These are phyloP conservation scores for Hypomecis punctinalis DNA, from an alignment of 2,888 invertebrate species.

Conservation along the genomic window DNA sequence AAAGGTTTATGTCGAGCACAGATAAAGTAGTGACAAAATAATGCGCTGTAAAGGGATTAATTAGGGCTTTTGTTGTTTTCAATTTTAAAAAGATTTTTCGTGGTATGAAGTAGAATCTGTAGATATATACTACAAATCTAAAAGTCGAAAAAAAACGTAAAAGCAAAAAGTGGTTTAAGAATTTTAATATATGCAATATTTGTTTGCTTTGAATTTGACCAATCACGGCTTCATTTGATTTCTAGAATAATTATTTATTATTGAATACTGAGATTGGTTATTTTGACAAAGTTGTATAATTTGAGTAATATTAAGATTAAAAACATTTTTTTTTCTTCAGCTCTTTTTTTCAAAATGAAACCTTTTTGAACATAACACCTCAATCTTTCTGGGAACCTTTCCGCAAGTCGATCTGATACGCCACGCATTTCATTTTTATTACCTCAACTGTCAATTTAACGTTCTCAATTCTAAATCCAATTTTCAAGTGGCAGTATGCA, in stretches of 20 bases:
- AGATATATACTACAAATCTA: too few species aligned
- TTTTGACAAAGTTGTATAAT: too few species aligned
- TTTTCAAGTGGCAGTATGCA: slow-evolving; percentile 31
- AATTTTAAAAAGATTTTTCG: not conserved
- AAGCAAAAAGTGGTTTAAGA: too few species aligned
- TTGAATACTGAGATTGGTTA: too few species aligned
- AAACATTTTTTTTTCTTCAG: not conserved
- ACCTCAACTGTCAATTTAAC: slow-evolving; percentile 37
- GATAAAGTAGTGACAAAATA: slow-evolving; percentile 46
- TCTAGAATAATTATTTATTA: too few species aligned
- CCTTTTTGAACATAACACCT: not conserved
- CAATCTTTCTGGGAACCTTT: slow-evolving; percentile 22
- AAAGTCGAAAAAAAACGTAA: too few species aligned
- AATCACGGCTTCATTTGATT: too few species aligned
- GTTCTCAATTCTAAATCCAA: slow-evolving; percentile 36
- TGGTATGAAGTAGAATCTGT: too few species aligned
- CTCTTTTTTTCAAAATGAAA: not conserved
- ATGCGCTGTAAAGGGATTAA: slow-evolving; percentile 18
- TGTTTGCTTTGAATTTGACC: too few species aligned
- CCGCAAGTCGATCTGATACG: slow-evolving; percentile 26
- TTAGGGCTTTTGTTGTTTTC: slow-evolving; percentile 2
- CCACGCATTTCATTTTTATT: slow-evolving; percentile 37
- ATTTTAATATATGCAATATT: too few species aligned
- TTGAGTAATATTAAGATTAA: too few species aligned
- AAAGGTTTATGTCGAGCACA: slow-evolving; percentile 57